Evolutionary conservation across 2,797 vertebrate species (phyloP).

Genomic region (Crenuchus spilurus): DNA sequence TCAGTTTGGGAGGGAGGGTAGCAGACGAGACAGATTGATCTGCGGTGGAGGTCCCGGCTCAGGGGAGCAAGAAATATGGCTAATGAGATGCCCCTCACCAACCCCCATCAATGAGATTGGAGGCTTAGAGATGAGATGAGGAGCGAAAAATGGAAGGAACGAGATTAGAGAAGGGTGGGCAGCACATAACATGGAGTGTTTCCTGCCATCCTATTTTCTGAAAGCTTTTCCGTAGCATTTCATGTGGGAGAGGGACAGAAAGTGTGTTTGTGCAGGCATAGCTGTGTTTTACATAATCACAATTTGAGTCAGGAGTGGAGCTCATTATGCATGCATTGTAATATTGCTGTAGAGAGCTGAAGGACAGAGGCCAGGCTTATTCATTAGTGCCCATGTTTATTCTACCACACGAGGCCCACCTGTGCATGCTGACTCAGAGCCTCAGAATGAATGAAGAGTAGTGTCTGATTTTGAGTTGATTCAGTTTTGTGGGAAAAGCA

Average conservation of each 20-base stretch:
- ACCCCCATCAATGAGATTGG: not conserved
- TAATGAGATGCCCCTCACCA: conserved; percentile 18
- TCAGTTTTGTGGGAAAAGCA: not conserved
- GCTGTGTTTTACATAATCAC: conserved; percentile 24
- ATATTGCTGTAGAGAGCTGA: not conserved
- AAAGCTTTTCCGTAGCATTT: conserved; percentile 1
- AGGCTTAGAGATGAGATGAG: conserved; percentile 1
- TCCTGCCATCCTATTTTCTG: conserved; percentile 8
- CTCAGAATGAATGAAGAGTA: not conserved
- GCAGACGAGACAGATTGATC: not conserved
- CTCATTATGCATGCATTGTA: conserved; percentile 34
- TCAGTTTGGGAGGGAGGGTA: not conserved
- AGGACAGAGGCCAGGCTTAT: conserved; percentile 5
- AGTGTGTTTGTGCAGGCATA: conserved; percentile 23
- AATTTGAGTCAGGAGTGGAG: conserved; percentile 29
- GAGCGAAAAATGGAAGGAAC: not conserved
- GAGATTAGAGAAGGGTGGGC: conserved; percentile 2
- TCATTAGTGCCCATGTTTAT: conserved; percentile 12
- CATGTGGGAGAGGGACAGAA: conserved; percentile 10
- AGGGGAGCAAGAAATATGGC: conserved; percentile 13
- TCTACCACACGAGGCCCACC: conserved; percentile 13
- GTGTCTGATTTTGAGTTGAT: not conserved
- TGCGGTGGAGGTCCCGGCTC: not conserved
- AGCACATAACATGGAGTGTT: conserved; percentile 17
- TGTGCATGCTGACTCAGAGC: conserved; percentile 32